Conservation (phyloP, 2,888 invertebrate species). For the Lydus trimaculatus region DNA sequence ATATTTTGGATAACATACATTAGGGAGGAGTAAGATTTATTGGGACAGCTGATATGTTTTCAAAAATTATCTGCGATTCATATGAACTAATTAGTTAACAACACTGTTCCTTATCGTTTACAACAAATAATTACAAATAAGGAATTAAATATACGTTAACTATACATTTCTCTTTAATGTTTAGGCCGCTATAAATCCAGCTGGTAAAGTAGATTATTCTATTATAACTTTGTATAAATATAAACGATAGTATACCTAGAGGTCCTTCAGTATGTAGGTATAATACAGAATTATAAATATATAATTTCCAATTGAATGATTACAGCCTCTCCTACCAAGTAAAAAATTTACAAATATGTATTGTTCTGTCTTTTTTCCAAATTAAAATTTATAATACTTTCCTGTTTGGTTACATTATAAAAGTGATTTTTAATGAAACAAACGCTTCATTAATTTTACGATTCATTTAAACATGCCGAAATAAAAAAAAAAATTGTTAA, state of each 20-base stretch:
- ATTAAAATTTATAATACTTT: background rate
- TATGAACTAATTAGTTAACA: too few relatives aligned
- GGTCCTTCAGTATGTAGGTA: slow-evolving; percentile 5
- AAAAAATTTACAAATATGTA: background rate
- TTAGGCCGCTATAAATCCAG: background rate
- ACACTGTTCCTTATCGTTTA: background rate
- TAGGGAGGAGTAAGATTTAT: too few relatives aligned
- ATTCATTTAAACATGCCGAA: background rate
- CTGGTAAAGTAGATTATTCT: slow-evolving; percentile 5
- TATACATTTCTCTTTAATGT: slow-evolving; percentile 1
- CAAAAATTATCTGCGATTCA: too few relatives aligned
- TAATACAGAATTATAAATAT: slow-evolving; percentile 1
- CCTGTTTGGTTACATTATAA: background rate
- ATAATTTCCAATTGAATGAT: slow-evolving; percentile 3
- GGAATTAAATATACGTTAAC: background rate
- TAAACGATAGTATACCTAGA: background rate
- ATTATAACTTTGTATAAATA: slow-evolving; percentile 3
- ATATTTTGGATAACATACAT: too few relatives aligned
- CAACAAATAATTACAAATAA: background rate
- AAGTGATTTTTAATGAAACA: background rate
- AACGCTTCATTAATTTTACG: background rate
- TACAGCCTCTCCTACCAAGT: background rate
- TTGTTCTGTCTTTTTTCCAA: background rate
- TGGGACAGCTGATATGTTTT: too few relatives aligned
- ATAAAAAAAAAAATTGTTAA: background rate